phyloP scores from a whole-genome alignment of 2,888 invertebrate genomes.

The Eutolmus rufibarbis region DNA sequence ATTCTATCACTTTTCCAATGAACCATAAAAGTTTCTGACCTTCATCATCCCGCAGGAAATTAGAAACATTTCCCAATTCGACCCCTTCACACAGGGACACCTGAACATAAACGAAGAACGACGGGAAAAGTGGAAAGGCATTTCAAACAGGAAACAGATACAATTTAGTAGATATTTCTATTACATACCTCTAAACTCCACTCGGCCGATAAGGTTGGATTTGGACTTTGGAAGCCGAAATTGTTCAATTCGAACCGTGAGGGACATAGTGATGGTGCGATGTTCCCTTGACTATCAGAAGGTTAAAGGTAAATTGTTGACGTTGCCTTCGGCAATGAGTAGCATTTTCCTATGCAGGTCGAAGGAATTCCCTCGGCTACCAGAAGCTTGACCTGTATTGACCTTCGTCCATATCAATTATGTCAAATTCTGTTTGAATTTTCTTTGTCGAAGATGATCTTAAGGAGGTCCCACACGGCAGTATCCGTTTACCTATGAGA shows the following conservation, averaged over 20 bases:
- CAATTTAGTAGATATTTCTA: not conserved
- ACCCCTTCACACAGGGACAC: not conserved
- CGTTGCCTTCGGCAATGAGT: not conserved
- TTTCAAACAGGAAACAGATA: slow-evolving; percentile 4
- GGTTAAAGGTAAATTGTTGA: slow-evolving; percentile 6
- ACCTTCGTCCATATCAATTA: slow-evolving; percentile 3
- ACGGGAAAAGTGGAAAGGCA: not conserved
- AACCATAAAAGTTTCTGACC: not conserved
- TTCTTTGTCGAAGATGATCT: not conserved
- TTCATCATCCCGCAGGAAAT: not conserved
- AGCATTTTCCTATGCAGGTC: not conserved
- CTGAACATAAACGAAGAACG: not conserved
- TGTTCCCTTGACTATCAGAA: slow-evolving; percentile 27
- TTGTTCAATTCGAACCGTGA: slow-evolving; percentile 72
- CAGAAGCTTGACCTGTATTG: not conserved
- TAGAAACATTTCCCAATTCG: not conserved
- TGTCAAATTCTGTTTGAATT: not conserved
- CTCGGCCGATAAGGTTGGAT: slow-evolving; percentile 71
- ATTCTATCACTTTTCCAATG: not conserved
- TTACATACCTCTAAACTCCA: slow-evolving; percentile 79
- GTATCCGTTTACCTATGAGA: not conserved
- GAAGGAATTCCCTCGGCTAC: not conserved
- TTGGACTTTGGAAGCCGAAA: slow-evolving; percentile 75
- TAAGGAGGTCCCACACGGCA: not conserved
- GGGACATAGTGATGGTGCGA: slow-evolving; percentile 68